phyloP scores from a whole-genome alignment of 2,113 vertebrate genomes.

The Propithecus coquereli region DNA sequence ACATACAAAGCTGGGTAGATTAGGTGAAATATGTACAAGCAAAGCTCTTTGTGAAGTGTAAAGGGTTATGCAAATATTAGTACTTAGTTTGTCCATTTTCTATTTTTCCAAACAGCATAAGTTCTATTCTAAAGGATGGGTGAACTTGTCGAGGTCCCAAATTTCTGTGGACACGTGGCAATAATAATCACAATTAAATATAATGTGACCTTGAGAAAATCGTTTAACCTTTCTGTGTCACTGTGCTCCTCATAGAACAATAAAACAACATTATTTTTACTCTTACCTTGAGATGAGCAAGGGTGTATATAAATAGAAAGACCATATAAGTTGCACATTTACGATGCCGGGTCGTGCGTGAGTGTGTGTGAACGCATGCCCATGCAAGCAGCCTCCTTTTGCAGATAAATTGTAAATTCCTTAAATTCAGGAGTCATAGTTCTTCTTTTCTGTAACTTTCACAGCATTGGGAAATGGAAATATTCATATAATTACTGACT shows the following conservation, averaged over 20 bases:
- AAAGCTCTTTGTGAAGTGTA: not conserved
- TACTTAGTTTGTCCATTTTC: not conserved
- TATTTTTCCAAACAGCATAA: not conserved
- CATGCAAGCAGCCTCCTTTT: not conserved
- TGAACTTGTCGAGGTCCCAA: not conserved
- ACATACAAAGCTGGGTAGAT: not conserved
- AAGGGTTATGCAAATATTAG: not conserved
- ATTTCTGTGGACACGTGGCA: not conserved
- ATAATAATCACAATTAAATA: not conserved
- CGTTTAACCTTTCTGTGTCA: not conserved
- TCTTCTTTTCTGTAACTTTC: not conserved
- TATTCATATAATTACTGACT: not conserved
- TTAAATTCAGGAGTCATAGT: not conserved
- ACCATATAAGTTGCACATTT: not conserved
- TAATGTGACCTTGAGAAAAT: not conserved
- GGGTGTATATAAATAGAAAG: not conserved
- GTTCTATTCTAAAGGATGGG: not conserved
- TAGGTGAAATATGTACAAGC: not conserved
- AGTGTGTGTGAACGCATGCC: not conserved
- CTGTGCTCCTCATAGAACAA: not conserved
- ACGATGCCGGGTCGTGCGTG: accelerated
- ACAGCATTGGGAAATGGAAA: not conserved
- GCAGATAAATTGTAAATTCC: not conserved
- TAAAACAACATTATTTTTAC: not conserved
- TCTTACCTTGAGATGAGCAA: constrained; percentile 23